phyloP scores from a whole-genome alignment of 2,888 invertebrate genomes.

The Aphelenchoides bicaudatus region DNA sequence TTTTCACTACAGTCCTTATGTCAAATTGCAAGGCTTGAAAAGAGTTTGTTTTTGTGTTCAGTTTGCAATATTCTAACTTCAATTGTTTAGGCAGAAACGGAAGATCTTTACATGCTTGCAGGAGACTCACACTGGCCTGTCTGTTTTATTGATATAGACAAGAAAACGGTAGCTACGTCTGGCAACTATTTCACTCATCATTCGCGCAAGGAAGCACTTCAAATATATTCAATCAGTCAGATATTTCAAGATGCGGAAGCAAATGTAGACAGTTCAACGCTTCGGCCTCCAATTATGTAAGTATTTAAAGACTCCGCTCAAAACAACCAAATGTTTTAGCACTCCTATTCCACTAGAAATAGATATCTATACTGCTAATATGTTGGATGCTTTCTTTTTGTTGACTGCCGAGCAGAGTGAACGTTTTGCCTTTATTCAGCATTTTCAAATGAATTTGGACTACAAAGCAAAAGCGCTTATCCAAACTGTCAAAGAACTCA shows the following conservation, averaged over 20 bases:
- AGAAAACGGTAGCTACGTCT: constrained; percentile 44
- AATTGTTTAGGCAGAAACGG: constrained; percentile 17
- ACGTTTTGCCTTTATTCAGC: constrained; percentile 44
- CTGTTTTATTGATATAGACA: constrained; percentile 51
- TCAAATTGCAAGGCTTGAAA: constrained; percentile 48
- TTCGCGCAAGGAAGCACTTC: constrained; percentile 22
- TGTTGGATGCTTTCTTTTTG: constrained; percentile 41
- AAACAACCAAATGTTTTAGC: neutral
- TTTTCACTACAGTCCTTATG: constrained; percentile 47
- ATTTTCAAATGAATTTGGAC: constrained; percentile 47
- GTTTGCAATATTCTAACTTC: constrained; percentile 12
- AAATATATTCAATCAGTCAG: constrained; percentile 22
- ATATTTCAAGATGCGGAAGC: constrained; percentile 24
- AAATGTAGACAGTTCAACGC: no score
- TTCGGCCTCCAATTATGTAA: constrained; percentile 22
- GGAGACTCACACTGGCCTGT: constrained; percentile 44
- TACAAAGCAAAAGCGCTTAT: constrained; percentile 42
- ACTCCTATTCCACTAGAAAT: constrained; percentile 25
- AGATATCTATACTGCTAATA: constrained; percentile 35
- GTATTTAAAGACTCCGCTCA: neutral
- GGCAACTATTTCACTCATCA: constrained; percentile 39
- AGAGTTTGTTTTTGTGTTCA: constrained; percentile 32
- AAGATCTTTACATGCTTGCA: constrained; percentile 19
- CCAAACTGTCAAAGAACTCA: constrained; percentile 27
- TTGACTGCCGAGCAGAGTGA: constrained; percentile 43